Evolutionary conservation across 2,888 invertebrate species (phyloP).

Genomic region (Eucera pruinosa): DNA sequence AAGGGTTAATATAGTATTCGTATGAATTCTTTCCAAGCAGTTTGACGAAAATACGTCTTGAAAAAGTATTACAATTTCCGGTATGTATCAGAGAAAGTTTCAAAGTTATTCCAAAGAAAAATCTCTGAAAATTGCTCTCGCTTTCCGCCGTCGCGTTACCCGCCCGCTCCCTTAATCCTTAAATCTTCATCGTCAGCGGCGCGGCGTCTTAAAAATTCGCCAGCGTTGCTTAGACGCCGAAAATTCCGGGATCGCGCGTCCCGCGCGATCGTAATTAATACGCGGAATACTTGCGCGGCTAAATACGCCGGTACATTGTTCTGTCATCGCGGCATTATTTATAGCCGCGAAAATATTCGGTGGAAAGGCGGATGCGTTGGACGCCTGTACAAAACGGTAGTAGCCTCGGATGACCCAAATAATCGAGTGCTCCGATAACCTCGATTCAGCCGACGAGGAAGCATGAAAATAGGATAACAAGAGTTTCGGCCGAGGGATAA

Average conservation of each 20-base stretch:
- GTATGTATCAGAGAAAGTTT: too few relatives aligned
- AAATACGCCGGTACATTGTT: slow-evolving; percentile 10
- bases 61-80: too few relatives aligned
- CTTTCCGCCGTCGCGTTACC: too few relatives aligned
- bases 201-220: too few relatives aligned
- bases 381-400: slow-evolving; percentile 40
- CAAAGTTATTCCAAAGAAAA: too few relatives aligned
- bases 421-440: slow-evolving; percentile 66
- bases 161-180: too few relatives aligned
- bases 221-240: background rate
- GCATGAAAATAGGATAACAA: slow-evolving; percentile 63
- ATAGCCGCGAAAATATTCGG: slow-evolving; percentile 44
- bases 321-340: slow-evolving; percentile 35
- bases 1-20: too few relatives aligned
- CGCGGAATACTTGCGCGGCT: background rate
- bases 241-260: background rate
- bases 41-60: too few relatives aligned
- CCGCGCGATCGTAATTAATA: background rate
- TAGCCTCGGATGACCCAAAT: slow-evolving; percentile 64
- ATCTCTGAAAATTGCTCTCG: too few relatives aligned
- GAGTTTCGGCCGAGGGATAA: slow-evolving; percentile 29
- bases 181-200: too few relatives aligned
- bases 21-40: too few relatives aligned
- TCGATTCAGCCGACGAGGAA: slow-evolving; percentile 60
- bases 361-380: slow-evolving; percentile 8